These are phyloP conservation scores for Rotaria magnacalcarata DNA, from an alignment of 2,888 invertebrate genomes.

Conservation along the genomic window DNA sequence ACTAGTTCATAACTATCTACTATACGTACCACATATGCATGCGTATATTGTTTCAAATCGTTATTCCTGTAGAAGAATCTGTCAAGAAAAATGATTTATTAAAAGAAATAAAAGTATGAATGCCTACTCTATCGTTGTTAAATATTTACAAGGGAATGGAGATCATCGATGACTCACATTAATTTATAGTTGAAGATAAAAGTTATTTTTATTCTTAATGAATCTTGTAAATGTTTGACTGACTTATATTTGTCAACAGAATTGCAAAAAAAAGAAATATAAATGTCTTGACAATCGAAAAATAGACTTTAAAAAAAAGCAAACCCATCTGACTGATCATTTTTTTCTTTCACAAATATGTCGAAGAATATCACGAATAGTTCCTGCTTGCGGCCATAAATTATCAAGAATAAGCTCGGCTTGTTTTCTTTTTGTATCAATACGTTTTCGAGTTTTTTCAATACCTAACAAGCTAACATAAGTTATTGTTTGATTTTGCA, in stretches of 20 bases:
- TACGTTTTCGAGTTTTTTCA: background rate
- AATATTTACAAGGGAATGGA: no score
- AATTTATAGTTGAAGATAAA: no score
- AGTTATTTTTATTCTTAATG: background rate
- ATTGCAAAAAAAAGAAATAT: background rate
- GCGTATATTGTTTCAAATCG: no score
- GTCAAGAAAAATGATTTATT: no score
- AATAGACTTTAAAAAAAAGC: background rate
- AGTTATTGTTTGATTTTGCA: background rate
- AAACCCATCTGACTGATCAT: background rate
- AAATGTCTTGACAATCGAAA: background rate
- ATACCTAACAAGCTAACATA: background rate
- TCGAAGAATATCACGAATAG: background rate
- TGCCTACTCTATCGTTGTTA: no score
- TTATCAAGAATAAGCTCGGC: background rate
- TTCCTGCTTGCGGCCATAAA: conserved; percentile 15
- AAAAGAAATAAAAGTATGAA: no score
- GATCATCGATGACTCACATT: no score
- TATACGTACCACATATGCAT: no score
- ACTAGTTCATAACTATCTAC: no score
- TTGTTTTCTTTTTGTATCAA: background rate
- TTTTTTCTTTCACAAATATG: conserved; percentile 10
- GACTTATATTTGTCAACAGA: background rate
- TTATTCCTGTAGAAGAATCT: no score
- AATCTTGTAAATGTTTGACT: background rate